Base-by-base conservation (phyloP, 1,140 invertebrate species). In the Anadara kagoshimensis region DNA sequence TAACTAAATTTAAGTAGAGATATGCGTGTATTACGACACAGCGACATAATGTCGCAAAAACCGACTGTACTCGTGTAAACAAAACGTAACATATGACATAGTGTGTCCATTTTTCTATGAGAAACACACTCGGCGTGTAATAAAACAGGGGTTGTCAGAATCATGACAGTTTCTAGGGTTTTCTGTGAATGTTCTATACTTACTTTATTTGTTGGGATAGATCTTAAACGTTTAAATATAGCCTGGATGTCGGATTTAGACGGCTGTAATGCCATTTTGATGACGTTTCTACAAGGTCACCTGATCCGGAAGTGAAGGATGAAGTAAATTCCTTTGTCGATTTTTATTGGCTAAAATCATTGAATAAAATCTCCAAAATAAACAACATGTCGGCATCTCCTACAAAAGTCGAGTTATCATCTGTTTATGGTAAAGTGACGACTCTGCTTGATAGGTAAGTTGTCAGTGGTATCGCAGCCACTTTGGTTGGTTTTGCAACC, bases 151-250 rank as follows among this genome's bases (percentile, higher is more conserved):
- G 7, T 36, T 36, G 29, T 36, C 29, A 36, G 29, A 3, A 36
- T 3, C 29, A 7, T 36, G 2, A 36, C 29, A 2, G 29, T 36
- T 36, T 36, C 29, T 36, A 2, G 2, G 29, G 2, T 36, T 36
- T 36, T 36, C 7, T 7, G 2, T 3, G 2, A 36, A 36, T 36
- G 29, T 69, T 66, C 1, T 20, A 63, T 44, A 82, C 87, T 89
- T 90, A 97, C 96, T 93, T 98, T 97, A 89, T 98, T 98, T 2
- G 95, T 92, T 22, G 96, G 92, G 82, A 95, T 92, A n/a, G 94
- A 90, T 76, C 95, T 91, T 84, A 98, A 92, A 90, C 95, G 93
- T 89, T 95, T 95, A 88, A 98, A 98, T 85, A 97, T 93, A 78
- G 94, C 91, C 57, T 84, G 84, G 74, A 91, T 90, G 79, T 91